These are phyloP conservation scores for Athalia rosae DNA, from an alignment of 2,888 invertebrate genomes.

Conservation along the genomic window DNA sequence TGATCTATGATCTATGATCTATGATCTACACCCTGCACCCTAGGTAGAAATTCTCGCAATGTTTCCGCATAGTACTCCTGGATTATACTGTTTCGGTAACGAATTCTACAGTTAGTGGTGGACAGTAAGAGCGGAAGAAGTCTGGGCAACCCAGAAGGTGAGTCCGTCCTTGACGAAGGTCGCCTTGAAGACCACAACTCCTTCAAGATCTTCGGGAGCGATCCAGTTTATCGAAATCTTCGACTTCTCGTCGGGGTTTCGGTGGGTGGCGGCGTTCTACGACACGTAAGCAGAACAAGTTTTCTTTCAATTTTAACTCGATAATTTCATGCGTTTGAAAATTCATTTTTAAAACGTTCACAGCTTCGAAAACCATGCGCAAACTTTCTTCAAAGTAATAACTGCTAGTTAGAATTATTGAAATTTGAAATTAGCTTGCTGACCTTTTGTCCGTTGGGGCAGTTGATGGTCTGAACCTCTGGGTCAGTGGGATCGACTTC, in stretches of 20 bases:
- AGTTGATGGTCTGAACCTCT: conserved; percentile 21
- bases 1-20: background rate
- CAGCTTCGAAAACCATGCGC: no score
- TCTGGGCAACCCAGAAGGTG: conserved; percentile 32
- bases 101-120: background rate
- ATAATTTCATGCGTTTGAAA: no score
- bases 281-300: background rate
- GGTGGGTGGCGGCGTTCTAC: conserved; percentile 40
- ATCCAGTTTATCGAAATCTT: background rate
- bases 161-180: conserved; percentile 35
- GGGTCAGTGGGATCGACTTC: background rate
- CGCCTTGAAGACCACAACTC: conserved; percentile 16
- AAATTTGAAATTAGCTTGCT: background rate
- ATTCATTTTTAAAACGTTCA: no score
- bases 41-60: background rate
- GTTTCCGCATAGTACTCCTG: no score
- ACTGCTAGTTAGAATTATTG: background rate
- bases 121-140: background rate
- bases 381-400: background rate
- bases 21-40: conserved; percentile 18
- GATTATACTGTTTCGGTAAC: background rate
- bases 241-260: conserved; percentile 12
- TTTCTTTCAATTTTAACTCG: background rate
- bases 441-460: conserved; percentile 22
- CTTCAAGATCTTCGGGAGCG: background rate